These are phyloP conservation scores for Odontamblyopus lacepedii DNA, from an alignment of 2,797 vertebrate genomes.

Conservation along the genomic window DNA sequence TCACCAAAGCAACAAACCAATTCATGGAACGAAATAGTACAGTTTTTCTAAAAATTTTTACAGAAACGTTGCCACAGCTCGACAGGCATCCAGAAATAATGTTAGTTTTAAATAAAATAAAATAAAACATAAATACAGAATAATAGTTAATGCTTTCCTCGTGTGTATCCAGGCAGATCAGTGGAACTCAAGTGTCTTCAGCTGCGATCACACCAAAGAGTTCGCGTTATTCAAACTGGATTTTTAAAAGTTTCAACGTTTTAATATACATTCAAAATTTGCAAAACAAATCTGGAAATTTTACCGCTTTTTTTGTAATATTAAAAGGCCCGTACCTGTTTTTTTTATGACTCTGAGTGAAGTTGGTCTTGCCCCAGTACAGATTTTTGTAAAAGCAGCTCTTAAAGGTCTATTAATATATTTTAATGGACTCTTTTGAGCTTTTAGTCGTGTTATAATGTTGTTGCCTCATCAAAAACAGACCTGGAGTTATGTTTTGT, in stretches of 20 bases:
- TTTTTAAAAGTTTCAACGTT: neutral
- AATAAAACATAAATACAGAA: constrained; percentile 80
- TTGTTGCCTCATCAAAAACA: no score
- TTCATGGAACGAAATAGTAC: constrained; percentile 36
- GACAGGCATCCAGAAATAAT: constrained; percentile 54
- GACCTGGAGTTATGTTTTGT: no score
- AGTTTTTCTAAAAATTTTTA: constrained; percentile 15
- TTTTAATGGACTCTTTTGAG: no score
- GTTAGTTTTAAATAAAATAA: constrained; percentile 83
- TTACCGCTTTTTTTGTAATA: no score
- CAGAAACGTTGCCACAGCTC: constrained; percentile 57
- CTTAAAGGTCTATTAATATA: no score
- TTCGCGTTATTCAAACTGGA: neutral
- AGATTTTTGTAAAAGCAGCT: no score
- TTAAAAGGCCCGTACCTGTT: no score
- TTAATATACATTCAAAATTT: constrained; percentile 4
- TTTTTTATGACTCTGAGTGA: no score
- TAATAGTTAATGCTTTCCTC: constrained; percentile 79
- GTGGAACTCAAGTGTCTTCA: constrained; percentile 66
- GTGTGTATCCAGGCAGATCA: constrained; percentile 74
- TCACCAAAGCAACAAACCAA: neutral
- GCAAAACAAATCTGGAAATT: neutral
- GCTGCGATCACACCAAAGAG: neutral
- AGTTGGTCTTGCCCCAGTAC: no score
- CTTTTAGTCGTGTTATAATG: no score